These are phyloP conservation scores for Zonitis immaculata DNA, from an alignment of 2,888 invertebrate species.

Conservation along the genomic window DNA sequence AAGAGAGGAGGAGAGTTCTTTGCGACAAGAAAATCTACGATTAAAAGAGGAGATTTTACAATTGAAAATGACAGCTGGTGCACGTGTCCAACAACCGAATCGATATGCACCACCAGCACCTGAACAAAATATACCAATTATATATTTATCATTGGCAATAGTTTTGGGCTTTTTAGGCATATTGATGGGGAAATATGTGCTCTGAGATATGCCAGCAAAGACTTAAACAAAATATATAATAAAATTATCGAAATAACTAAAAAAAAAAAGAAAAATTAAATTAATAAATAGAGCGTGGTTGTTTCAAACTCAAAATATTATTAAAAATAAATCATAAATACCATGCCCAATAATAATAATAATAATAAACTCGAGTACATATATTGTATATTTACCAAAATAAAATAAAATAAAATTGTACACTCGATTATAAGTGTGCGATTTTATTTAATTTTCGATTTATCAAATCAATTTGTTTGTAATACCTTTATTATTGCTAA, in stretches of 20 bases:
- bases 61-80: slow-evolving; percentile 52
- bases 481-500: no score
- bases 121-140: slow-evolving; percentile 56
- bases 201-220: slow-evolving; percentile 56
- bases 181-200: slow-evolving; percentile 74
- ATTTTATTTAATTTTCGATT: no score
- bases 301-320: background rate
- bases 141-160: slow-evolving; percentile 63
- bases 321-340: slow-evolving; percentile 8
- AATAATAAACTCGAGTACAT: slow-evolving; percentile 33
- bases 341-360: slow-evolving; percentile 18
- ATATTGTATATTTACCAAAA: slow-evolving; percentile 43
- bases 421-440: slow-evolving; percentile 21
- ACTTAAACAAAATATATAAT: slow-evolving; percentile 18
- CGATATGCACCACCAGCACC: slow-evolving; percentile 58
- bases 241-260: background rate
- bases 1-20: slow-evolving; percentile 70
- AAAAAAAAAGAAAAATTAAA: background rate
- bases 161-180: slow-evolving; percentile 68
- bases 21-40: slow-evolving; percentile 81
- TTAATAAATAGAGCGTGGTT: slow-evolving; percentile 11
- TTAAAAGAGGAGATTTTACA: slow-evolving; percentile 71
- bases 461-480: no score
- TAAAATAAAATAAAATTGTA: slow-evolving; percentile 23
- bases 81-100: slow-evolving; percentile 44